phyloP scores from a whole-genome alignment of 2,888 invertebrate genomes.

The Pristionchus maxplancki region DNA sequence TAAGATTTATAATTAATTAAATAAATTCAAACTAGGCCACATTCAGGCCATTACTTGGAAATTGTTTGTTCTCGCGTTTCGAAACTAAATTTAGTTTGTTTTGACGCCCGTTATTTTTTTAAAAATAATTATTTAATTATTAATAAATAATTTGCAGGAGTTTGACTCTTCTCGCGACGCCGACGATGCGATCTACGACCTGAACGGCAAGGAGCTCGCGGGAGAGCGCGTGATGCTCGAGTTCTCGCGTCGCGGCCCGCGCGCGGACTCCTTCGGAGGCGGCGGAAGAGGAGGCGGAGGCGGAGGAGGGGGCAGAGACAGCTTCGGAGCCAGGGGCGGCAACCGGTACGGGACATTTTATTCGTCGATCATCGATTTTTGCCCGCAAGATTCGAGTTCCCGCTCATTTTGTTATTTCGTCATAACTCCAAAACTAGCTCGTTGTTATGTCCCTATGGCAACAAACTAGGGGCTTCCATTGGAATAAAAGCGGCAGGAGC shows the following conservation, averaged over 20 bases:
- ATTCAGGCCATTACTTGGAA: too few species aligned
- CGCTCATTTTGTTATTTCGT: background rate
- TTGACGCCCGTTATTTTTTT: background rate
- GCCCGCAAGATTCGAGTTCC: background rate
- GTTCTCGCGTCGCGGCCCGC: constrained; percentile 68
- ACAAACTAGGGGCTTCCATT: background rate
- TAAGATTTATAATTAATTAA: too few species aligned
- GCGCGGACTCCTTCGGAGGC: constrained; percentile 53
- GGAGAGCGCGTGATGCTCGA: constrained; percentile 79
- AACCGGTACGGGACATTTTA: background rate
- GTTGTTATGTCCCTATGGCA: background rate
- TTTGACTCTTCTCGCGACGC: constrained; percentile 81
- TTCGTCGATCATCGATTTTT: background rate
- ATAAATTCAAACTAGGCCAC: too few species aligned
- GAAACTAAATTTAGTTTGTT: background rate
- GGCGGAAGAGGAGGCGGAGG: constrained; percentile 47
- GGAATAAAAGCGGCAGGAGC: background rate
- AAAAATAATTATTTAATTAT: constrained; percentile 45
- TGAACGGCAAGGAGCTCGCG: constrained; percentile 80
- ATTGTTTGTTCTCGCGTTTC: background rate
- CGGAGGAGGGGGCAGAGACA: constrained; percentile 24
- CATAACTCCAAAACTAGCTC: background rate
- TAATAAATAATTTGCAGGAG: constrained; percentile 76
- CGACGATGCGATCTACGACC: constrained; percentile 81
- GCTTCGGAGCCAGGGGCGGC: constrained; percentile 23